phyloP scores from a whole-genome alignment of 2,888 invertebrate species.

The Phanerotoma sp. region DNA sequence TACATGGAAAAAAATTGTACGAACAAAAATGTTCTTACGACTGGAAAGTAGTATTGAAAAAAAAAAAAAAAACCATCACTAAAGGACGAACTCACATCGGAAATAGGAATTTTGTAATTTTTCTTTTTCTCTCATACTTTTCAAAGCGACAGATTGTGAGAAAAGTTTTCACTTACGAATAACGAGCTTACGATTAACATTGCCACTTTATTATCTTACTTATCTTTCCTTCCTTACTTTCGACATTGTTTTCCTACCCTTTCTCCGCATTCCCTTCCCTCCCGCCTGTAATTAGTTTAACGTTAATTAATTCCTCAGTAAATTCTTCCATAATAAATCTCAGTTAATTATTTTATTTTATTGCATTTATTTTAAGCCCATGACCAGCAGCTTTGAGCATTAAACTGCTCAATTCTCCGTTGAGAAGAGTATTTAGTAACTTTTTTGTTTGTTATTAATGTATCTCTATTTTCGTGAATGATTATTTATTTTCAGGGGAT shows the following conservation, averaged over 20 bases:
- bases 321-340: background rate
- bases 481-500: too few relatives aligned
- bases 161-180: constrained; percentile 29
- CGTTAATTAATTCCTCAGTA: background rate
- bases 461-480: too few relatives aligned
- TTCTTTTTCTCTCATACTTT: constrained; percentile 6
- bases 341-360: too few relatives aligned
- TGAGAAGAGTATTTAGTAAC: too few relatives aligned
- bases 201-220: constrained; percentile 35
- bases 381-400: too few relatives aligned
- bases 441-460: too few relatives aligned
- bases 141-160: constrained; percentile 32
- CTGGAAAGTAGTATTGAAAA: constrained; percentile 3
- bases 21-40: too few relatives aligned
- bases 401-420: too few relatives aligned
- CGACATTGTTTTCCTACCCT: constrained; percentile 4
- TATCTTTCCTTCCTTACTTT: constrained; percentile 8
- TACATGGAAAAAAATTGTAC: too few relatives aligned
- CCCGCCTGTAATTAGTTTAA: background rate
- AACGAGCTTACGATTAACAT: constrained; percentile 40
- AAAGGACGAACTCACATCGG: constrained; percentile 26
- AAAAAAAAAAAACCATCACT: constrained; percentile 1
- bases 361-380: too few relatives aligned
- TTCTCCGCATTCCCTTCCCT: background rate
- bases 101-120: constrained; percentile 27